Evolutionary conservation across 2,888 invertebrate genomes (phyloP).

Genomic region (Diogma glabrata): DNA sequence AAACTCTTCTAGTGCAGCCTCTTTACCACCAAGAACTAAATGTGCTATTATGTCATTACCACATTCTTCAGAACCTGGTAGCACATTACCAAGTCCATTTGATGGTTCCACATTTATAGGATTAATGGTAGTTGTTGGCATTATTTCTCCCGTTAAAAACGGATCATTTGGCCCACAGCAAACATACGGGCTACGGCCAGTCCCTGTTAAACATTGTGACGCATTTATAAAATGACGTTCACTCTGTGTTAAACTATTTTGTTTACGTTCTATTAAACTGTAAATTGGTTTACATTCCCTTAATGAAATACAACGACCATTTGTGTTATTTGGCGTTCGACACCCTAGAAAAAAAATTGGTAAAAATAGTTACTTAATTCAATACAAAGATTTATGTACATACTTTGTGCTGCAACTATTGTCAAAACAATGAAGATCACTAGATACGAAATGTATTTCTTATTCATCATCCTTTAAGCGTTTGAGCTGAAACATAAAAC

Average conservation of each 20-base stretch:
- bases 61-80: slow-evolving; percentile 29
- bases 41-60: slow-evolving; percentile 34
- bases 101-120: too few species aligned
- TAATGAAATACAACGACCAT: slow-evolving; percentile 30
- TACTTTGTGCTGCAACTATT: too few species aligned
- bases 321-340: slow-evolving; percentile 31
- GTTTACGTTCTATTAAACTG: neutral
- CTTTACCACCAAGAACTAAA: slow-evolving; percentile 49
- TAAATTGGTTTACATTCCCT: slow-evolving; percentile 26
- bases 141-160: too few species aligned
- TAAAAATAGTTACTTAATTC: too few species aligned
- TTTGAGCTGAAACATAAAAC: too few species aligned
- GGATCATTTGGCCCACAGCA: slow-evolving; percentile 28
- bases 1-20: slow-evolving; percentile 49
- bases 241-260: neutral
- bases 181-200: slow-evolving; percentile 26
- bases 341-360: slow-evolving; percentile 36
- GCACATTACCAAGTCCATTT: slow-evolving; percentile 22
- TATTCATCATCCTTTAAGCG: too few species aligned
- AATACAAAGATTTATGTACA: too few species aligned
- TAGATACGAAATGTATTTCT: too few species aligned
- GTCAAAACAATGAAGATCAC: too few species aligned
- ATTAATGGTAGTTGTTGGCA: too few species aligned
- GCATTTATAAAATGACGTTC: slow-evolving; percentile 23
- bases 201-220: slow-evolving; percentile 18